Evolutionary conservation across 2,888 invertebrate species (phyloP), one percentile per base, ranked within the genome.

Genomic region (Tromatobia lineatoria): DNA sequence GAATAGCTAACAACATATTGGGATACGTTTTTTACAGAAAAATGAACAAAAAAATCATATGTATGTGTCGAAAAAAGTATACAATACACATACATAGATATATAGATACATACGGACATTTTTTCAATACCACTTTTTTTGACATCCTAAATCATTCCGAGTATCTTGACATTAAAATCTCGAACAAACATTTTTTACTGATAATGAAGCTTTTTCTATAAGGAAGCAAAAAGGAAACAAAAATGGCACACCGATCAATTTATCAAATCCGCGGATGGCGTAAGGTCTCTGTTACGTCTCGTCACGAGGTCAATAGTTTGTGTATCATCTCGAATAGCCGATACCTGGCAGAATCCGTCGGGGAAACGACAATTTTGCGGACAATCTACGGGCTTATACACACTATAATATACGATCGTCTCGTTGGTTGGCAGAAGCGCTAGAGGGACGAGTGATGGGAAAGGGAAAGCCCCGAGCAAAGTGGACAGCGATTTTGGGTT

Each of bases 401-500:
- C 29, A 54, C 73, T 67, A 29, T 50, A 66, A 52, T 29, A 54
- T 23, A 57, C 71, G 50, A 73, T 67, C 59, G 50, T 71, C 54
- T 74, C 69, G 42, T 70, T 70, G 77, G 54, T 29, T 75, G 50
- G 47, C 42, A 38, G 15, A 15, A 77, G 77, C 13, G 42, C 45
- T 42, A 54, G 52, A 29, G 54, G 29, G 45, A 20, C 20, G 29
- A n/a, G 54, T 47, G 69, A 29, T 64, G 38, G 38, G 66, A 69
- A 47, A 73, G 29, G 73, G 67, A 83, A 80, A 82, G 57, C 74
- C 59, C 70, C 89, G 88, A 87, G 87, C 84, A 87, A 83, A 88
- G 87, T 88, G 89, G 88, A 89, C 89, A 90, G 64, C 70, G 74
- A 78, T 85, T 92, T 91, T 90, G 88, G 87, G 90, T 89, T 91